Evolutionary conservation across 2,888 invertebrate genomes (phyloP), one percentile per base, ranked within the genome.

Genomic region (Agrochola circellaris): DNA sequence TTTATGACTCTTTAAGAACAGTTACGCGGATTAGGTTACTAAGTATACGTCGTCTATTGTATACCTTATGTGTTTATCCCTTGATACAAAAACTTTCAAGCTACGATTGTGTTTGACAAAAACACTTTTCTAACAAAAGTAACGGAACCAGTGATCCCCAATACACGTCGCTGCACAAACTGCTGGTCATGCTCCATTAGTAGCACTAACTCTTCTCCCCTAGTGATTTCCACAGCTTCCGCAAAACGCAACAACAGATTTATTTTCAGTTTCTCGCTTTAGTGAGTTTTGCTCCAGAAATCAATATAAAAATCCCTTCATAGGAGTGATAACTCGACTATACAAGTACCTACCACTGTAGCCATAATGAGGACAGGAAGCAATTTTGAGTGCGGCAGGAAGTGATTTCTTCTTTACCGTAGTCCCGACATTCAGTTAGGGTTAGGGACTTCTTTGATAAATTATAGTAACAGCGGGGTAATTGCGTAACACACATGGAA

Each of bases 181-280:
- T 78, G 83, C 78, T 69, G 38, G 83, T 83, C 83, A 81, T 61
- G 83, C 65, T 78, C 79, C 77, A 80, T 80, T 82, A 80, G 77
- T 23, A 64, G n/a, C 51, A 64, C 67, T 56, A 69, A 70, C 54
- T 70, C 54, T 56, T 48, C 61, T 30, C n/a, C 79, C 54, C 20
- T 9, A 56, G 64, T 73, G 73, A 77, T 75, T 85, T 86, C 62
- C 71, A 72, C 73, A 70, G 71, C 61, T 73, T 71, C 61, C 75
- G 38, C 38, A 56, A 26, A 54, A 51, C 42, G 60, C 30, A 72
- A 56, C 48, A 82, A 72, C 75, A 70, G 61, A 30, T 84, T 83
- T 83, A 83, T 83, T 81, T 75, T 58, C 61, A 72, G 13, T 66
- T 71, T 67, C 54, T 71, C 54, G 48, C 15, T 65, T 54, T 56